phyloP scores from a whole-genome alignment of 2,113 vertebrate genomes.

The Fulmarus glacialis region DNA sequence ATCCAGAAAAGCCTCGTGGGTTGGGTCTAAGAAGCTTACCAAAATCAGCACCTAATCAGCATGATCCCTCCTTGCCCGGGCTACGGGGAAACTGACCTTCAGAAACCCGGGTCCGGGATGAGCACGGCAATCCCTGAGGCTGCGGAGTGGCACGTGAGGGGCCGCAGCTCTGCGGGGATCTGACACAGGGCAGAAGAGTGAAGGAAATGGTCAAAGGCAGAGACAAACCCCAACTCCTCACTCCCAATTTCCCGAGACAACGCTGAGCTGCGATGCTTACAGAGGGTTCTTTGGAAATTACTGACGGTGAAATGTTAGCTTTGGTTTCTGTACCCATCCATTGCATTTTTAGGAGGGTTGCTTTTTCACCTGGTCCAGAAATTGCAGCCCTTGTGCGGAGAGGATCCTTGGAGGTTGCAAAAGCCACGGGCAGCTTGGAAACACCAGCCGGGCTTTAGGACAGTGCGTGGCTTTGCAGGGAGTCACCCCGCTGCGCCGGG shows the following conservation, averaged over 20 bases:
- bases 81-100: slow-evolving; percentile 45
- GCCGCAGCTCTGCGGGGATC: accelerated
- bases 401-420: background rate
- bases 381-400: background rate
- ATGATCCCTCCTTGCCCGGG: slow-evolving; percentile 42
- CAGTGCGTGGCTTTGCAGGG: background rate
- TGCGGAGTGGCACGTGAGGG: background rate
- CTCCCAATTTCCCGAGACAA: background rate
- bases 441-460: background rate
- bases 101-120: background rate
- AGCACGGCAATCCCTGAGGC: background rate
- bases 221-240: background rate
- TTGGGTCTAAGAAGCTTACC: slow-evolving; percentile 37
- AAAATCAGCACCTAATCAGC: slow-evolving; percentile 14
- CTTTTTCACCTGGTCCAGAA: background rate
- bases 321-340: accelerated
- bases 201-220: background rate
- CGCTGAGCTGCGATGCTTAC: background rate
- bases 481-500: background rate
- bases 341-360: background rate
- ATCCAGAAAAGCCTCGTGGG: slow-evolving; percentile 35
- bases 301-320: background rate
- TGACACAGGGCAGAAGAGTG: background rate
- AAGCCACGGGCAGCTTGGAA: background rate
- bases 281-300: background rate